Base-by-base conservation (phyloP, 2,888 invertebrate species). In the Orchestes rusci region DNA sequence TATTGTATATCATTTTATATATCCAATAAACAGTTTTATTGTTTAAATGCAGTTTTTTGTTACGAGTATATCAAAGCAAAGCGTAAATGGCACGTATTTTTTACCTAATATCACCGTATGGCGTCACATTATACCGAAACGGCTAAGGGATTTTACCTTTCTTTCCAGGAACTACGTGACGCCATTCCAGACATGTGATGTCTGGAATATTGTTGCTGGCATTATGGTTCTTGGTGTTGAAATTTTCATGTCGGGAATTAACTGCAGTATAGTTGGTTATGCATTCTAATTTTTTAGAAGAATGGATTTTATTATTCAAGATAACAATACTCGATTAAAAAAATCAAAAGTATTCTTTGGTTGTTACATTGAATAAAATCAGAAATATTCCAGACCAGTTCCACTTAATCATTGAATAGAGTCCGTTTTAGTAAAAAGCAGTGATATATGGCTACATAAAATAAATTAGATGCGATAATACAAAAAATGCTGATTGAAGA, bases 1-100 rank as follows among this genome's bases (percentile, higher is more conserved):
- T 34, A 15, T 32, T 48, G 48, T 48, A 48, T 48, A 48, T 48
- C 48, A 39, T 48, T 48, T 43, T 43, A 48, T 43, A 39, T 36
- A 23, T 39, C 34, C 15, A 43, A 48, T 46, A 46, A 46, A 48
- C 33, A 16, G 34, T 45, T 48, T 30, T 48, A 40, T 48, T 48
- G 48, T 48, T 48, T 48, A 48, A 4, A 15, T 7, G 4, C 18
- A n/a, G 34, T 37, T 43, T 43, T 43, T 16, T 20, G 35, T 19
- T 36, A 8, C 5, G 8, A 10, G 8, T 5, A 7, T 23, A 23
- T 7, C 23, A 7, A 7, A 7, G 23, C n/a, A n/a, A n/a, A n/a
- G n/a, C n/a, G 23, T 23, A 23, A 23, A 23, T 23, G 5, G 23
- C 23, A 23, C 23, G 23, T 23, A 23, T 10, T 23, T 23, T 10